Evolutionary conservation across 1,140 invertebrate genomes (phyloP).

Genomic region (Campoletis sonorensis): DNA sequence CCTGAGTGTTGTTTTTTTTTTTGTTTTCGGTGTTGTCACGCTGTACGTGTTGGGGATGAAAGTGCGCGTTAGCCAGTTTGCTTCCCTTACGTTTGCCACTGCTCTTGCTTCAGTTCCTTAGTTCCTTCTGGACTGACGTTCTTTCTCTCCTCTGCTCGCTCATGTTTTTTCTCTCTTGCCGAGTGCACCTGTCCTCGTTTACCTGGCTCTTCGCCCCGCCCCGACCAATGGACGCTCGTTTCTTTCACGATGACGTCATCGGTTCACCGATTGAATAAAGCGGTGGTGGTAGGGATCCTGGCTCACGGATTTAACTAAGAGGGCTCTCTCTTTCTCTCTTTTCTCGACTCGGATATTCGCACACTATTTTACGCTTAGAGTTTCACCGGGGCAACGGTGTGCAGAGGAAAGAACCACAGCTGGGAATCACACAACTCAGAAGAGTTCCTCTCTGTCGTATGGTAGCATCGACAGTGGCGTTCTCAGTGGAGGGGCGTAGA

Average conservation of each 20-base stretch:
- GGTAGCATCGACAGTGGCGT: constrained; percentile 19
- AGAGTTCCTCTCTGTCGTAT: constrained; percentile 25
- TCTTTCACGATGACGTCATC: constrained; percentile 65
- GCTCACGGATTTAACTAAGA: constrained; percentile 27
- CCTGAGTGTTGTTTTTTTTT: not conserved
- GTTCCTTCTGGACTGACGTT: constrained; percentile 12
- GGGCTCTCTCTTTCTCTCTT: constrained; percentile 30
- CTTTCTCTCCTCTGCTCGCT: constrained; percentile 32
- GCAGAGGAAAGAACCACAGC: constrained; percentile 10
- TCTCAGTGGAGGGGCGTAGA: constrained; percentile 8
- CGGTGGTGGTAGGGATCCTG: constrained; percentile 43
- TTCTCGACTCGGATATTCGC: not conserved
- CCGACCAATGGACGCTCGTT: constrained; percentile 67
- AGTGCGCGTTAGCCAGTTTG: not conserved
- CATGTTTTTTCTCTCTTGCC: constrained; percentile 13
- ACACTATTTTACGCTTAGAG: constrained; percentile 3
- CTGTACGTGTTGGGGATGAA: not conserved
- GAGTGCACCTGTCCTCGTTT: constrained; percentile 69
- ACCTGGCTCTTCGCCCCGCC: constrained; percentile 65
- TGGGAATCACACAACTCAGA: constrained; percentile 2
- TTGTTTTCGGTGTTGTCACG: not conserved
- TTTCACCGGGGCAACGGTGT: constrained; percentile 3
- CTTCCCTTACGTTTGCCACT: not conserved
- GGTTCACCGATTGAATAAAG: constrained; percentile 49
- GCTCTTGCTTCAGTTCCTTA: constrained; percentile 9